phyloP scores from a whole-genome alignment of 1,140 invertebrate genomes.

The Scaptomyza pallida region DNA sequence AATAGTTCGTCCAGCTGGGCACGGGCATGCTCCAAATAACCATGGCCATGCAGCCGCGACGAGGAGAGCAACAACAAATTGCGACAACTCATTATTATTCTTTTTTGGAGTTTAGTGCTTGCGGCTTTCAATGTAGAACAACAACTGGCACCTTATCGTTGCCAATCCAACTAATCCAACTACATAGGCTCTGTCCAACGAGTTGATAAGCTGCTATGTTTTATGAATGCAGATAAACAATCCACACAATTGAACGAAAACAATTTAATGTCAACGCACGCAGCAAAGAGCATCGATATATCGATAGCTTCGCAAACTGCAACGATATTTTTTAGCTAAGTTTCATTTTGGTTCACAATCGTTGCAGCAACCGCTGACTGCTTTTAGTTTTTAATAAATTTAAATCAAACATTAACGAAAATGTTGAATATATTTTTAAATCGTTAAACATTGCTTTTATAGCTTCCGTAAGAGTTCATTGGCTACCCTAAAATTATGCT shows the following conservation, averaged over 20 bases:
- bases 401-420: no score
- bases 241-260: not conserved
- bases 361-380: no score
- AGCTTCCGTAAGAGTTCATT: not conserved
- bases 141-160: not conserved
- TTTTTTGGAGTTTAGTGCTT: not conserved
- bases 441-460: no score
- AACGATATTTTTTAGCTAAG: no score
- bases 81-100: constrained; percentile 16
- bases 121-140: not conserved
- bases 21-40: constrained; percentile 88
- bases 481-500: not conserved
- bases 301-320: no score
- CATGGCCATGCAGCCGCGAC: constrained; percentile 88
- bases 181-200: not conserved
- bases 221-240: not conserved
- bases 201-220: not conserved
- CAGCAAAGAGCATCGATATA: not conserved
- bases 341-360: no score
- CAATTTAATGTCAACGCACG: no score
- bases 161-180: not conserved
- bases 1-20: constrained; percentile 87
- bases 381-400: no score
- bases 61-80: constrained; percentile 88
- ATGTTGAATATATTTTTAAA: no score